Evolutionary conservation across 2,113 vertebrate species (phyloP).

Genomic region (Rhadina sibilatrix): DNA sequence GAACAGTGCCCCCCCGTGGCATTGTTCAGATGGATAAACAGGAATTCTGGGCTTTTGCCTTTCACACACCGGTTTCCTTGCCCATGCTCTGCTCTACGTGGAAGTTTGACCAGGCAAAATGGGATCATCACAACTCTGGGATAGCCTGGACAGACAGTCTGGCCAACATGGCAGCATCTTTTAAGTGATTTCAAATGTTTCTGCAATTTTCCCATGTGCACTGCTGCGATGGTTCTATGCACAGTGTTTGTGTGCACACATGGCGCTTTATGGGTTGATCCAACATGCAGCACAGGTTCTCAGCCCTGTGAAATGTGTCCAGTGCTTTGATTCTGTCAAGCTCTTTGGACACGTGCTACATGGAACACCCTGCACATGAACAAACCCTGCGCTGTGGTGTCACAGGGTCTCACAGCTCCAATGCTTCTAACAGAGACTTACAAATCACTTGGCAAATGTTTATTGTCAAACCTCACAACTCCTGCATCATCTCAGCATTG

Average conservation of each 20-base stretch:
- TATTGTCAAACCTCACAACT: background rate
- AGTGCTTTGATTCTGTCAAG: background rate
- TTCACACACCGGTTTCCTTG: accelerated
- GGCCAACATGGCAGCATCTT: background rate
- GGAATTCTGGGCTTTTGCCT: background rate
- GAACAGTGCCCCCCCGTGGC: slow-evolving; percentile 7
- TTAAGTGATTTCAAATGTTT: background rate
- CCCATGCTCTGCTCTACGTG: accelerated
- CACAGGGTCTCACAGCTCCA: background rate
- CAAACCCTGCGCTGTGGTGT: background rate
- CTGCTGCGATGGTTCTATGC: background rate
- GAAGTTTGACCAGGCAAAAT: background rate
- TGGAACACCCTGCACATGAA: accelerated
- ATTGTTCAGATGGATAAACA: background rate
- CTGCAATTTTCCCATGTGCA: accelerated
- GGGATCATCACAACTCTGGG: background rate
- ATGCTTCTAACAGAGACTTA: background rate
- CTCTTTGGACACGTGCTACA: accelerated
- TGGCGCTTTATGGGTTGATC: accelerated
- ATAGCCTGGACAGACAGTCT: background rate
- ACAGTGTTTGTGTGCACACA: accelerated
- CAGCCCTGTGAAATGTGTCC: background rate
- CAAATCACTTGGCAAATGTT: accelerated
- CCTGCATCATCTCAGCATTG: background rate
- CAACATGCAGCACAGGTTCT: background rate